These are phyloP conservation scores for Leptestheria dahalacensis DNA, from an alignment of 1,140 invertebrate species.

Conservation along the genomic window DNA sequence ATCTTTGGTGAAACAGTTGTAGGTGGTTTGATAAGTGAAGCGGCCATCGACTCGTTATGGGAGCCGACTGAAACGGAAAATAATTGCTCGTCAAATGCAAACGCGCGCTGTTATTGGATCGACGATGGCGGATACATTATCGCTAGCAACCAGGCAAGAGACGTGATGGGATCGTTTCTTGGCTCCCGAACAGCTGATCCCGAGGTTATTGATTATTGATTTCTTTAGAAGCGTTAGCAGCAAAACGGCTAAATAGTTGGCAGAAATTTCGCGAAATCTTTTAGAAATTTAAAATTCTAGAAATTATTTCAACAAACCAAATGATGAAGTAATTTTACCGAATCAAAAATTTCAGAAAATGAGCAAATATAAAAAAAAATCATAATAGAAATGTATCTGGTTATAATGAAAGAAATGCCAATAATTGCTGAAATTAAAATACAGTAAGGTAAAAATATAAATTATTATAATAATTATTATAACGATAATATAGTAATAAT, in stretches of 20 bases:
- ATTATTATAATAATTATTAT: no score
- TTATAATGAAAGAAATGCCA: no score
- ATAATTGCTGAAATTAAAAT: no score
- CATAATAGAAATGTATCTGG: no score
- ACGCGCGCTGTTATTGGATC: neutral
- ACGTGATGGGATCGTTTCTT: constrained; percentile 7
- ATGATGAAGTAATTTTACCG: no score
- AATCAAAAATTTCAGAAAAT: neutral
- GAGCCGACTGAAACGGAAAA: neutral
- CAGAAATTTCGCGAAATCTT: no score
- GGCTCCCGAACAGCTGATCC: constrained; percentile 10
- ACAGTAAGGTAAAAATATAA: no score
- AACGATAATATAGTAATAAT: no score
- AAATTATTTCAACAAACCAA: no score
- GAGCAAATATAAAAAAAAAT: neutral
- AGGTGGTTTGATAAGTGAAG: constrained; percentile 1
- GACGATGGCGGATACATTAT: constrained; percentile 14
- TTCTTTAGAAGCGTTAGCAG: no score
- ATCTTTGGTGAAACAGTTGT: neutral
- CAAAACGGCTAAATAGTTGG: no score
- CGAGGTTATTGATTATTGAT: constrained; percentile 3
- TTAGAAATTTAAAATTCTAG: no score
- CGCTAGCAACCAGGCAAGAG: neutral
- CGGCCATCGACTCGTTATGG: neutral
- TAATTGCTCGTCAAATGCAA: neutral